phyloP scores from a whole-genome alignment of 92 coral and sea anemone species.

The Siderastrea radians region DNA sequence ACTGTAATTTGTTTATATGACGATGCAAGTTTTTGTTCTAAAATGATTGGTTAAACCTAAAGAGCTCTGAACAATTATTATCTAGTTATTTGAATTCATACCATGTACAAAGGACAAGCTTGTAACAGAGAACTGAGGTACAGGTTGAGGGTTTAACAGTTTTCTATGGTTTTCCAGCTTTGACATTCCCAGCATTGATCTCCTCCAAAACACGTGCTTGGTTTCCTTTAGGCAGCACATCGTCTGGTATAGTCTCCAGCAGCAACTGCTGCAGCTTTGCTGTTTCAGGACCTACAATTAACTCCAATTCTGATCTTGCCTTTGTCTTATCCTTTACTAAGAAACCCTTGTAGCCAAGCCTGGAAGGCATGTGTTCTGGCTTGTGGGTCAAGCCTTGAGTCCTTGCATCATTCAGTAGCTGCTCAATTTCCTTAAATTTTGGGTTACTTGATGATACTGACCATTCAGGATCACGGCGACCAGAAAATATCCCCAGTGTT shows the following conservation, averaged over 20 bases:
- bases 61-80: too few species aligned
- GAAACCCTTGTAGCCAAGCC: constrained; percentile 27
- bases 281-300: constrained; percentile 16
- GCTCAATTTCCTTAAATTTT: neutral
- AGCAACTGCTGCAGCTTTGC: neutral
- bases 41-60: too few species aligned
- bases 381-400: neutral
- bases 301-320: neutral
- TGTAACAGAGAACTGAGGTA: too few species aligned
- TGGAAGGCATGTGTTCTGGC: neutral
- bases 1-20: too few species aligned
- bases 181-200: constrained; percentile 16
- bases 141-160: too few species aligned
- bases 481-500: constrained; percentile 9
- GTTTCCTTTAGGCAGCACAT: neutral
- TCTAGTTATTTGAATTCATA: too few species aligned
- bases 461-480: constrained; percentile 17
- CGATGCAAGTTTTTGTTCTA: too few species aligned
- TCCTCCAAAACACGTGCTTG: neutral
- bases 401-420: neutral
- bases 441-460: neutral
- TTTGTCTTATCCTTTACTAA: neutral
- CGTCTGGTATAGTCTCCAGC: neutral
- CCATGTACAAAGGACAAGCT: too few species aligned
- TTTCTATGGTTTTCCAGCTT: neutral